Evolutionary conservation across 2,797 vertebrate species (phyloP).

Genomic region (Sylvilagus floridanus): DNA sequence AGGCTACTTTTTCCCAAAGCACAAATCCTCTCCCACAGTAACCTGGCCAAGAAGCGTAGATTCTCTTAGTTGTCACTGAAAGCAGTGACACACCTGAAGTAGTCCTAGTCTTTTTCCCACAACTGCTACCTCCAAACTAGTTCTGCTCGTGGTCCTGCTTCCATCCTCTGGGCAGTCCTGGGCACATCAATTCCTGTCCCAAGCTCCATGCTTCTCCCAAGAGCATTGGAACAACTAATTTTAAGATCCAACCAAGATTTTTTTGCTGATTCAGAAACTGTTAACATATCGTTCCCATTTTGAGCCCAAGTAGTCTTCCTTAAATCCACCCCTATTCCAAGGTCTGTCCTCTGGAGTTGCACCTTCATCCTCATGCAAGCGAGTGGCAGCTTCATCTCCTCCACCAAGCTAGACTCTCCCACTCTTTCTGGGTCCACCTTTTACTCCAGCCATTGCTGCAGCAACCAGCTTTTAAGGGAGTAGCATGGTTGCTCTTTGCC

Average conservation of each 20-base stretch:
- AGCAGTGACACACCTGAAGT: not conserved
- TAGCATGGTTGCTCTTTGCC: not conserved
- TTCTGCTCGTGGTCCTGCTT: not conserved
- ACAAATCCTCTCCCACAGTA: not conserved
- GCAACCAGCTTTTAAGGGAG: not conserved
- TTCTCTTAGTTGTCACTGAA: not conserved
- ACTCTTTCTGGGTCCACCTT: not conserved
- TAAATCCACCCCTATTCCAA: not conserved
- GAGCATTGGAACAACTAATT: not conserved
- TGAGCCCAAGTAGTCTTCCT: not conserved
- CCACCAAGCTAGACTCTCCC: not conserved
- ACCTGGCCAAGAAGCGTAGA: not conserved
- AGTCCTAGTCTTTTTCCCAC: not conserved
- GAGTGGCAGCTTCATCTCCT: not conserved
- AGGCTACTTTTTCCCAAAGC: not conserved
- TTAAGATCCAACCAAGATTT: not conserved
- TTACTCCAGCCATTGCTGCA: not conserved
- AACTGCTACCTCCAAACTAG: not conserved
- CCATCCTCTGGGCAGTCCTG: not conserved
- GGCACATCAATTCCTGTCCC: not conserved
- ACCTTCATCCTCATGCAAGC: not conserved
- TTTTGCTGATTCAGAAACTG: constrained; percentile 10
- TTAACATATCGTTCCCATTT: not conserved
- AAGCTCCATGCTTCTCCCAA: not conserved
- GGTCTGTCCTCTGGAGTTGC: not conserved